Base-by-base conservation (phyloP, 53 echinoderm and acorn worm species). In the Henricia sp. region DNA sequence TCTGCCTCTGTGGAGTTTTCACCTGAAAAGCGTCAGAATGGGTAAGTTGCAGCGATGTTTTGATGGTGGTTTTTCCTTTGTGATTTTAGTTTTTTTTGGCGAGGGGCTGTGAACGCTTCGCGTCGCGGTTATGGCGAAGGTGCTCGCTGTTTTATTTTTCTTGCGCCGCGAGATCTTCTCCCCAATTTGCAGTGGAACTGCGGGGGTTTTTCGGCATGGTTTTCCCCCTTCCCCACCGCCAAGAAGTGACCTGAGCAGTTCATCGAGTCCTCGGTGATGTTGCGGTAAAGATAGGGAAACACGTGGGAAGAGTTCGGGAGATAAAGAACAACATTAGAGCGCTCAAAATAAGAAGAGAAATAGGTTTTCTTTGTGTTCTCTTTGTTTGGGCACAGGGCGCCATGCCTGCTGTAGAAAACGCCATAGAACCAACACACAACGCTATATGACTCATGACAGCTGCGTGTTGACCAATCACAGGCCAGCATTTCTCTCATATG, bases 331-430 rank as follows among this genome's bases (percentile, higher is more conserved):
- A 92, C 92, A 92, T 92, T 84, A 84, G 78, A 75, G 68, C 66
- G 88, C 92, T 88, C 84, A 92, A 92, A 92, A 92, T 88, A 92
- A 88, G 92, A 88, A 92, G 88, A 56, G 88, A 88, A 85, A 92
- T 88, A 92, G 87, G 82, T 72, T 80, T 88, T 88, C 92, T 92
- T 92, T 92, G 92, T 92, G 88, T 92, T 92, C 92, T n/a, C 92
- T 92, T 91, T 92, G 92, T 92, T 92, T 88, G 88, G 85, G 66
- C 82, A 88, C 82, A 65, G 80, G 88, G 85, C 72, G 92, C 92
- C 76, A 67, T 74, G 75, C 76, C 67, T 76, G 75, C 50, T 67
- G 50, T 37, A n/a, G 55, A 55, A 64, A 66, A 74, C 75, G 86
- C 86, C 86, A 86, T 86, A 86, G 75, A 35, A 75, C 48, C 62